Percentiles rank a stretch among this genome's conserved stretches.
Conservation (phyloP, 2,888 invertebrate species). For the Cynaeus angustus region DNA sequence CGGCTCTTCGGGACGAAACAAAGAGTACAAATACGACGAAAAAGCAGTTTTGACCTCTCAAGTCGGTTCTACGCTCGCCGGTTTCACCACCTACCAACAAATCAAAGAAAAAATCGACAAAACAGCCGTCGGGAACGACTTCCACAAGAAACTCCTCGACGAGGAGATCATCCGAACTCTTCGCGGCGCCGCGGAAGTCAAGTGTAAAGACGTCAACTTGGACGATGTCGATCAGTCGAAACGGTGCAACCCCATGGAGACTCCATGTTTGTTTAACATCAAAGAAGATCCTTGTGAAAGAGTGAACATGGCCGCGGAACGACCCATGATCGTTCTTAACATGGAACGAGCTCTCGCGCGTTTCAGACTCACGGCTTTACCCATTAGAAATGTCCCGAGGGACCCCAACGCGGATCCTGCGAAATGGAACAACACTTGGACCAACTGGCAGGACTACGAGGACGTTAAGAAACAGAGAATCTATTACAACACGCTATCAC, state of each 20-base stretch:
- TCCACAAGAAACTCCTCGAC: constrained; percentile 59
- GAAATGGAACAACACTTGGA: constrained; percentile 75
- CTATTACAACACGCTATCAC: constrained; percentile 59
- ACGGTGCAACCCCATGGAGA: constrained; percentile 65
- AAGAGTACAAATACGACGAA: constrained; percentile 69
- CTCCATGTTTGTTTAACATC: constrained; percentile 74
- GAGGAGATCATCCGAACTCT: constrained; percentile 57
- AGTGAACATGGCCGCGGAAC: constrained; percentile 70
- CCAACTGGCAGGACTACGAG: constrained; percentile 76
- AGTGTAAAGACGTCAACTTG: constrained; percentile 58
- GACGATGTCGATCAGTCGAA: constrained; percentile 60
- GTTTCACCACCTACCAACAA: constrained; percentile 71
- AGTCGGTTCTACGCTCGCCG: constrained; percentile 71
- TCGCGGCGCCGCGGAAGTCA: constrained; percentile 63
- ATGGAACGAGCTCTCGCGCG: constrained; percentile 71
- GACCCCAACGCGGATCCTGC: constrained; percentile 73
- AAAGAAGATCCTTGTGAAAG: constrained; percentile 74
- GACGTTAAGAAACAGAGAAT: constrained; percentile 64
- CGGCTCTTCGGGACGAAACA: constrained; percentile 69
- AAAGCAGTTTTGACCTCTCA: constrained; percentile 71
- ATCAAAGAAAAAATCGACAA: constrained; percentile 67
- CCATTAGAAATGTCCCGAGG: constrained; percentile 70
- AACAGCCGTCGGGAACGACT: constrained; percentile 49
- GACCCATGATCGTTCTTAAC: constrained; percentile 68
- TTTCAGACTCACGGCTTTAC: constrained; percentile 69